Evolutionary conservation across 2,113 vertebrate genomes (phyloP).

Genomic region (Dicentrarchus labrax): DNA sequence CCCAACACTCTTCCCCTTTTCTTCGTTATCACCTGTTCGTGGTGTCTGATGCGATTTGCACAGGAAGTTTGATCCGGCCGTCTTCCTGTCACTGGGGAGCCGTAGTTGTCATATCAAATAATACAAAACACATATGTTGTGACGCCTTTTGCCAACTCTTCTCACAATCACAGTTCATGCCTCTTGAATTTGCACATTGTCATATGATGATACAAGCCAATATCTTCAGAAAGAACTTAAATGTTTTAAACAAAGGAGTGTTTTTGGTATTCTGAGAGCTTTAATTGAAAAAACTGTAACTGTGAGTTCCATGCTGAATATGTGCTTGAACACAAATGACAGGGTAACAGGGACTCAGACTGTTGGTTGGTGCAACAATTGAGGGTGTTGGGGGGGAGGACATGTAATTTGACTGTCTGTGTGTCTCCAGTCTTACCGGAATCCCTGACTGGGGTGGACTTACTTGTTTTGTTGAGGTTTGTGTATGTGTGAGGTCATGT

Average conservation of each 20-base stretch:
- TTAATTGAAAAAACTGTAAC: constrained; percentile 27
- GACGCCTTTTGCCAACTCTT: constrained; percentile 23
- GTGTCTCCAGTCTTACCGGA: constrained; percentile 63
- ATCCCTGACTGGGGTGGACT: constrained; percentile 56
- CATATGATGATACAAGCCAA: background rate
- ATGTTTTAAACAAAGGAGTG: background rate
- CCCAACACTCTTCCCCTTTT: constrained; percentile 30
- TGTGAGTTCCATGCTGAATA: constrained; percentile 12
- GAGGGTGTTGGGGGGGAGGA: constrained; percentile 48
- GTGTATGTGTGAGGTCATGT: constrained; percentile 58
- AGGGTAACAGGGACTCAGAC: constrained; percentile 33
- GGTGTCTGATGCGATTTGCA: constrained; percentile 76
- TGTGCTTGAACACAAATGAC: constrained; percentile 52
- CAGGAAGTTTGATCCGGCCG: constrained; percentile 65
- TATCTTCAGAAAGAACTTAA: background rate
- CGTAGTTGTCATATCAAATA: constrained; percentile 68
- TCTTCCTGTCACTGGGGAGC: constrained; percentile 61
- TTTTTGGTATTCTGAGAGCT: background rate
- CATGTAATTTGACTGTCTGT: constrained; percentile 71
- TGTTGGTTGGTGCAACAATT: constrained; percentile 55
- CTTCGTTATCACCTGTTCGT: constrained; percentile 78
- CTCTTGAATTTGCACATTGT: constrained; percentile 1
- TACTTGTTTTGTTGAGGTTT: constrained; percentile 68
- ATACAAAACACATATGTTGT: constrained; percentile 63
- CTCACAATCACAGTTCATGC: constrained; percentile 29